Base-by-base conservation (phyloP, 2,888 invertebrate species). In the Sialis fuliginosa region DNA sequence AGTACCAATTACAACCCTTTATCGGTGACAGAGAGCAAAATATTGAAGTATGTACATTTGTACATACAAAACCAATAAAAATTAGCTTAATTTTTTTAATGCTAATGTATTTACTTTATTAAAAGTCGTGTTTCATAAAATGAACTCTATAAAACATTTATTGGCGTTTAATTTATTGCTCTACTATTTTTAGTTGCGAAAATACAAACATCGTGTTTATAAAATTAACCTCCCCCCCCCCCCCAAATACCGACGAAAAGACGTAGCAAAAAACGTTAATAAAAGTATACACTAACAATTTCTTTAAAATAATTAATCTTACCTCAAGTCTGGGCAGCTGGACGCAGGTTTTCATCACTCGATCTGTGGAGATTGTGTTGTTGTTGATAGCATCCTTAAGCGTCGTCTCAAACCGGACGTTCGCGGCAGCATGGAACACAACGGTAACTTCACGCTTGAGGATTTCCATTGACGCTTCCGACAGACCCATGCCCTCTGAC, bases 361-460 rank as follows among this genome's bases (percentile, higher is more conserved):
- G 65, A 48, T 66, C 60, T 0, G 75, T 74, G 30, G 74, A 77
- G 4, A 67, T 54, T 1, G 77, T 71, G 57, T 80, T 81, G 63
- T 74, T 68, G 49, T 66, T 67, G 6, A 79, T 64, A 0, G 79
- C 74, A 7, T 68, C 60, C 61, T 71, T 72, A 41, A 81, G 62
- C 1, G 68, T 63, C 53, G 77, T 71, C 57, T 79, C 76, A 54
- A 80, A 75, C 49, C 68, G 67, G 44, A 81, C 71, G 22, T 77
- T 77, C 10, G 79, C 80, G 2, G 79, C 80, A 56, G 74, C 71
- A 57, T 80, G 79, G 56, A 79, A 74, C 6, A 80, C 69, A 6
- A 79, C 67, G 10, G 71, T 64, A 7, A 77, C 70, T 34, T 71
- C 64, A 3, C 67, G 60, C 6, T 58, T 55, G 8, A 76, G 50